Evolutionary conservation across 2,113 vertebrate species (phyloP).

Genomic region (Procavia capensis): DNA sequence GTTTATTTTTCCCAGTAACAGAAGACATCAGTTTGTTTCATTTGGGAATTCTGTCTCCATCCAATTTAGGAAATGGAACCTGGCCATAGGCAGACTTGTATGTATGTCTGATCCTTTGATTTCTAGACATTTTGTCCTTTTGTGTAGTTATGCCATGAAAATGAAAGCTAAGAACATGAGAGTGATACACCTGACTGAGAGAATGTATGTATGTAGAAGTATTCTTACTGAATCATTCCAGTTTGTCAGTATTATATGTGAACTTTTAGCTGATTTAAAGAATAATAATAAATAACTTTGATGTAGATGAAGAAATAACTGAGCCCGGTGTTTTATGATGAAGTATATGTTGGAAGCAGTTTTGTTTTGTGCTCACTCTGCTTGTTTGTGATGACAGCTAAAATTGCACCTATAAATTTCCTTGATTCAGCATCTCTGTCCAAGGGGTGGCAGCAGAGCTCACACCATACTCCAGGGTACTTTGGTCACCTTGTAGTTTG

Average conservation of each 20-base stretch:
- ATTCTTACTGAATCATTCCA: background rate
- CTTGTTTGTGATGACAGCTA: constrained; percentile 12
- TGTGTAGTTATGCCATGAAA: background rate
- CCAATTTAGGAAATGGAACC: constrained; percentile 2
- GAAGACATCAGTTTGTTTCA: background rate
- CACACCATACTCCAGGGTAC: background rate
- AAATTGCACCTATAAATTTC: background rate
- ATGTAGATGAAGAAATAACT: background rate
- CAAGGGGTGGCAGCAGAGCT: constrained; percentile 67
- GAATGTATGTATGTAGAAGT: background rate
- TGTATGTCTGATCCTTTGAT: background rate
- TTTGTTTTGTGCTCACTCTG: constrained; percentile 6
- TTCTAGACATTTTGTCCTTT: background rate
- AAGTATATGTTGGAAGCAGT: background rate
- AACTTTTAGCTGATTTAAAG: constrained; percentile 28
- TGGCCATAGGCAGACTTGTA: background rate
- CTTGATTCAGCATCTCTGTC: constrained; percentile 31
- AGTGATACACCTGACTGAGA: background rate
- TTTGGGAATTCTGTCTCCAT: constrained; percentile 18
- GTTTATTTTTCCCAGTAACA: background rate
- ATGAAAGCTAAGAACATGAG: background rate
- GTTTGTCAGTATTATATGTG: background rate
- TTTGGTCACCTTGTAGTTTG: background rate
- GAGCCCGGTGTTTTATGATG: background rate
- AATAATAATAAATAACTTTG: background rate